Percentiles rank a stretch among this genome's conserved stretches.
Evolutionary conservation across 2,888 invertebrate species (phyloP).

Genomic region (Rhingia campestris): DNA sequence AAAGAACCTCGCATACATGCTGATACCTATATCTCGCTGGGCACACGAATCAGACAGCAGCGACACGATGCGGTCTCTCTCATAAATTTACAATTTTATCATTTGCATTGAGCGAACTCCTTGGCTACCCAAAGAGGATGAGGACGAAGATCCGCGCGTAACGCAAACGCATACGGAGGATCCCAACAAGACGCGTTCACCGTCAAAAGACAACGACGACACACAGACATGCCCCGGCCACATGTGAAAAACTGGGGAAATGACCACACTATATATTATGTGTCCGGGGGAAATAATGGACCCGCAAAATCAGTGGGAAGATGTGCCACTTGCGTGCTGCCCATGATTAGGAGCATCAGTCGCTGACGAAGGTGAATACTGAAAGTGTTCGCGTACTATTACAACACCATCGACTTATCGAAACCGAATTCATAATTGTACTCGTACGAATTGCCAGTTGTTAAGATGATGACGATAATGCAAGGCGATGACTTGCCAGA

Average conservation of each 20-base stretch:
- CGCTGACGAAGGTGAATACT: constrained; percentile 27
- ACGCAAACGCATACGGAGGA: constrained; percentile 1
- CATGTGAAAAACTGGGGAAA: constrained; percentile 51
- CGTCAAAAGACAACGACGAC: constrained; percentile 25
- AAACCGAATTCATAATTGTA: constrained; percentile 71
- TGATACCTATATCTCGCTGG: constrained; percentile 27
- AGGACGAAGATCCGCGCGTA: background rate
- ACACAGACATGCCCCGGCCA: constrained; percentile 14
- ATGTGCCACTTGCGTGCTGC: constrained; percentile 64
- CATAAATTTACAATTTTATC: constrained; percentile 73
- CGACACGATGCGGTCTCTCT: constrained; percentile 61
- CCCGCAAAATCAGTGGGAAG: constrained; percentile 44
- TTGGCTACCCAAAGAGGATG: background rate
- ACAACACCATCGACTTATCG: constrained; percentile 55
- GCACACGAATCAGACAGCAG: constrained; percentile 66
- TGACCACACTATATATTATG: constrained; percentile 46
- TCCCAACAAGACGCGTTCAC: constrained; percentile 5
- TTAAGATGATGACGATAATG: constrained; percentile 71
- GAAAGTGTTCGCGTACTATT: constrained; percentile 62
- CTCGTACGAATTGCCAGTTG: constrained; percentile 70
- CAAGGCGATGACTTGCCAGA: constrained; percentile 70
- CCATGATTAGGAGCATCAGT: constrained; percentile 54
- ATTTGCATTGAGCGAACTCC: constrained; percentile 58
- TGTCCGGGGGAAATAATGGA: constrained; percentile 53
- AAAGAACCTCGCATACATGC: constrained; percentile 25